Evolutionary conservation across 2,113 vertebrate genomes (phyloP).

Genomic region (Microcebus griseorufus): DNA sequence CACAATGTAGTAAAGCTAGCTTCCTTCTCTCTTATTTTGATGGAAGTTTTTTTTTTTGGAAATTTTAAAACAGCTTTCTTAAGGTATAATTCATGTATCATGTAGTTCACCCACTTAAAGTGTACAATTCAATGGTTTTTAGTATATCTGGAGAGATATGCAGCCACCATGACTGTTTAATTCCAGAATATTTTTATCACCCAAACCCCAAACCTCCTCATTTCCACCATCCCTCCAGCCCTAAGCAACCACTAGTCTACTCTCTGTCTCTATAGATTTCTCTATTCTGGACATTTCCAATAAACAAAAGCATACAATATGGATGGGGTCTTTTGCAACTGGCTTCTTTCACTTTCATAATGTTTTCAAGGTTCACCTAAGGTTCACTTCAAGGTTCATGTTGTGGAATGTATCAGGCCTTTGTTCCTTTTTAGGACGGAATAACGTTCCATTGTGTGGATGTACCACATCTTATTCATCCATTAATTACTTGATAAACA

Average conservation of each 20-base stretch:
- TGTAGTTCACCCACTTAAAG: not conserved
- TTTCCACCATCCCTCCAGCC: not conserved
- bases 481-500: not conserved
- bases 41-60: not conserved
- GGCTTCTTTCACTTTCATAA: constrained; percentile 4
- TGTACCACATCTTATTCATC: not conserved
- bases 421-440: not conserved
- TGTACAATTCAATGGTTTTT: not conserved
- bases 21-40: not conserved
- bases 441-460: not conserved
- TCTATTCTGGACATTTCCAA: not conserved
- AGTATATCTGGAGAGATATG: not conserved
- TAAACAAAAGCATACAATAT: not conserved
- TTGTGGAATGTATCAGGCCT: not conserved
- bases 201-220: not conserved
- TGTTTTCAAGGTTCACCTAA: constrained; percentile 9
- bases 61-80: not conserved
- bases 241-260: not conserved
- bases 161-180: not conserved
- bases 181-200: not conserved
- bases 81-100: not conserved
- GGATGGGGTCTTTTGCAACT: not conserved
- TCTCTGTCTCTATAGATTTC: not conserved
- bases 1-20: not conserved
- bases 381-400: not conserved